Evolutionary conservation across 2,113 vertebrate species (phyloP).

Genomic region (Apteryx mantelli): DNA sequence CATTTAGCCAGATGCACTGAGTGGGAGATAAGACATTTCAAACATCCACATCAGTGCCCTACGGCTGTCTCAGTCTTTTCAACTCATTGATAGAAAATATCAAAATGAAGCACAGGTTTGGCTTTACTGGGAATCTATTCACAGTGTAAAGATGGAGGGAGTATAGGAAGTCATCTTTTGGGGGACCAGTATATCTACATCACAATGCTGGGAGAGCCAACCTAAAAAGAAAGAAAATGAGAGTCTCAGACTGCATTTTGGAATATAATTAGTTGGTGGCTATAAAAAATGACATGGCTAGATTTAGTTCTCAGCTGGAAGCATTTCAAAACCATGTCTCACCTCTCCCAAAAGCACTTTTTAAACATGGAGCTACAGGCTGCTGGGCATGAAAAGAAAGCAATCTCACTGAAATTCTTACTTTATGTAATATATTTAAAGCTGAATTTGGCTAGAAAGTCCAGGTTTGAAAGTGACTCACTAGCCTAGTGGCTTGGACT

Average conservation of each 20-base stretch:
- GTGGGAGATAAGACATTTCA: slow-evolving; percentile 10
- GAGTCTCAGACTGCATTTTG: neutral
- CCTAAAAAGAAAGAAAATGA: neutral
- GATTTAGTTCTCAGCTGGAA: neutral
- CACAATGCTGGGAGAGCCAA: rapidly evolving
- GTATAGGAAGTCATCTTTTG: neutral
- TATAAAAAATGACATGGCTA: neutral
- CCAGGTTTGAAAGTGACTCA: neutral
- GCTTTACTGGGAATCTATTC: neutral
- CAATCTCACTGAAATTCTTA: neutral
- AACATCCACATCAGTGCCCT: slow-evolving; percentile 37
- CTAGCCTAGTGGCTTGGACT: neutral
- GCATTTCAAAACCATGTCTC: neutral
- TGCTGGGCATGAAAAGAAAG: neutral
- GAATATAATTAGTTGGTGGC: neutral
- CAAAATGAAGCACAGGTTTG: neutral
- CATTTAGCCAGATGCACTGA: neutral
- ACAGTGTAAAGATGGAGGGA: neutral
- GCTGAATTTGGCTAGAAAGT: neutral
- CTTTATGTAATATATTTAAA: neutral
- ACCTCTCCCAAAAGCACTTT: neutral
- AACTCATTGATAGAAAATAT: neutral
- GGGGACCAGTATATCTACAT: neutral
- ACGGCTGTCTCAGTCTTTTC: slow-evolving; percentile 35
- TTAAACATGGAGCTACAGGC: neutral